phyloP scores from a whole-genome alignment of 2,888 invertebrate genomes.

The Platycheirus albimanus region DNA sequence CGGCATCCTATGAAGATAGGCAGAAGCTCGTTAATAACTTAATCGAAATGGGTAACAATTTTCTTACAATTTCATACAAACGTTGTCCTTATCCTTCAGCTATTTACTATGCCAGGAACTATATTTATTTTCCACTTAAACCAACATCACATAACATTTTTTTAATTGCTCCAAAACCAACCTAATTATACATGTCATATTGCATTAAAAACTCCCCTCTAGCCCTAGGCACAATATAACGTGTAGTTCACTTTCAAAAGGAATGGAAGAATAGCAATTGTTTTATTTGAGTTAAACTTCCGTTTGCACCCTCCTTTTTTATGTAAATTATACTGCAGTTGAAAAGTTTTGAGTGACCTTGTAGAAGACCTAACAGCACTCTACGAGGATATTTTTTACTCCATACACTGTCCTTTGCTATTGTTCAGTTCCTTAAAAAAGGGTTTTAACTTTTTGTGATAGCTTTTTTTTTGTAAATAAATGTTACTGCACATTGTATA shows the following conservation, averaged over 20 bases:
- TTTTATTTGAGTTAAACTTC: slow-evolving; percentile 38
- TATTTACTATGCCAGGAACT: too few relatives aligned
- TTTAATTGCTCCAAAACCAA: too few relatives aligned
- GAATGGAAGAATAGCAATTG: not conserved
- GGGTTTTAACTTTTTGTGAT: slow-evolving; percentile 20
- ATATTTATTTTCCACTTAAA: too few relatives aligned
- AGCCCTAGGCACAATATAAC: too few relatives aligned
- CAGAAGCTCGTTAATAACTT: too few relatives aligned
- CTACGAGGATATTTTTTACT: not conserved
- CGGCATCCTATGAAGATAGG: too few relatives aligned
- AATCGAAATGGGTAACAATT: too few relatives aligned
- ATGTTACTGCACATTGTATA: slow-evolving; percentile 30
- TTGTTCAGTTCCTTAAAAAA: slow-evolving; percentile 8
- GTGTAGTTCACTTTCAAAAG: not conserved
- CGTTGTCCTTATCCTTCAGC: too few relatives aligned
- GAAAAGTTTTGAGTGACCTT: slow-evolving; percentile 40
- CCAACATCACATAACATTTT: too few relatives aligned
- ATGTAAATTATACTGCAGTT: slow-evolving; percentile 48
- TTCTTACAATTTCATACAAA: too few relatives aligned
- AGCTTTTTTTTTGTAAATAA: slow-evolving; percentile 11
- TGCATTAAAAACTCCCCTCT: too few relatives aligned
- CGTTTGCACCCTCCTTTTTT: slow-evolving; percentile 16
- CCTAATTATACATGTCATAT: too few relatives aligned
- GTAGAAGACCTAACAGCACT: slow-evolving; percentile 25
- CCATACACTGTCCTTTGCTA: not conserved